These are phyloP conservation scores for Cabera pusaria DNA, from an alignment of 2,888 invertebrate species.

Conservation along the genomic window DNA sequence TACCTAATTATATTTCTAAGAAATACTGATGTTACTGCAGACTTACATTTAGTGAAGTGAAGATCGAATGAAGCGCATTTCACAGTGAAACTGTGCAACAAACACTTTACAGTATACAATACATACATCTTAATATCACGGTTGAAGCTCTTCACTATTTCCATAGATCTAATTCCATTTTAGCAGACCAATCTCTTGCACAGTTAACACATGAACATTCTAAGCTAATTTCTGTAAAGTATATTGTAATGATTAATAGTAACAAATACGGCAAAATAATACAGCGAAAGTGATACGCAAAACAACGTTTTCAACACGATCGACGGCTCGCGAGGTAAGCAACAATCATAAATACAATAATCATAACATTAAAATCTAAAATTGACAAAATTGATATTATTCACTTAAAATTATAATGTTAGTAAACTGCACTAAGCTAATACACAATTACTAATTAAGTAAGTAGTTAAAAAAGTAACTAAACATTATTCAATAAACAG, in stretches of 20 bases:
- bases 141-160: slow-evolving; percentile 59
- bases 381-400: slow-evolving; percentile 83
- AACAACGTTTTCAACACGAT: slow-evolving; percentile 28
- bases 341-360: slow-evolving; percentile 55
- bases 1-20: slow-evolving; percentile 70
- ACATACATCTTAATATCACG: slow-evolving; percentile 66
- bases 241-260: no score
- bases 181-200: slow-evolving; percentile 64
- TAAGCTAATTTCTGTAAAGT: no score
- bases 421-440: slow-evolving; percentile 53
- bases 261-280: slow-evolving; percentile 26
- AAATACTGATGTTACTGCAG: slow-evolving; percentile 72
- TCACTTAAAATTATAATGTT: slow-evolving; percentile 68
- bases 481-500: slow-evolving; percentile 45
- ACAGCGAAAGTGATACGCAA: slow-evolving; percentile 22
- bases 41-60: slow-evolving; percentile 50
- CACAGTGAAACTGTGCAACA: slow-evolving; percentile 72
- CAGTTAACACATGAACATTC: slow-evolving; percentile 65
- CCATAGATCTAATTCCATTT: slow-evolving; percentile 51
- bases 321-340: slow-evolving; percentile 39
- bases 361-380: slow-evolving; percentile 75
- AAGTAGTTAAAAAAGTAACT: slow-evolving; percentile 45
- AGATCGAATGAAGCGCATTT: slow-evolving; percentile 61
- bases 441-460: slow-evolving; percentile 23
- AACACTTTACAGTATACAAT: slow-evolving; percentile 56